Evolutionary conservation across 2,113 vertebrate genomes (phyloP).

Genomic region (Microcebus griseorufus): DNA sequence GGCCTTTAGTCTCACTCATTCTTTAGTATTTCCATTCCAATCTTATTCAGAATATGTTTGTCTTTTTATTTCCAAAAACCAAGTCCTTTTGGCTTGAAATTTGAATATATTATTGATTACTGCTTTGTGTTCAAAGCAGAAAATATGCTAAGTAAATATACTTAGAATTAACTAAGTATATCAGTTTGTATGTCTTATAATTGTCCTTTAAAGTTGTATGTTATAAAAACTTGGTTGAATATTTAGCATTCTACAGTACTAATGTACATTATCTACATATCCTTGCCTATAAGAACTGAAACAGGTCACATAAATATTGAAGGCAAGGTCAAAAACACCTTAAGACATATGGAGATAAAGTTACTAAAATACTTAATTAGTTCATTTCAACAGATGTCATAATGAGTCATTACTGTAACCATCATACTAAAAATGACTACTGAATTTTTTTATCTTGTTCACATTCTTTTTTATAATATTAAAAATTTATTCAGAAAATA

Average conservation of each 20-base stretch:
- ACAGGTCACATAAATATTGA: conserved; percentile 3
- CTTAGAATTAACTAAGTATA: not conserved
- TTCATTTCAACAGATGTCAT: conserved; percentile 71
- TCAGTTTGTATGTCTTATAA: not conserved
- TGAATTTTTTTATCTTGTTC: not conserved
- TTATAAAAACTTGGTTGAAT: not conserved
- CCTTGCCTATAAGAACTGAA: not conserved
- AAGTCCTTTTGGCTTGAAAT: not conserved
- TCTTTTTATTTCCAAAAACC: not conserved
- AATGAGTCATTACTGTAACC: conserved; percentile 61
- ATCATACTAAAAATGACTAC: not conserved
- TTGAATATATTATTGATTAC: not conserved
- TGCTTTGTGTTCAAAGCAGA: not conserved
- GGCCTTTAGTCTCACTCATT: not conserved
- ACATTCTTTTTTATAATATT: conserved; percentile 16
- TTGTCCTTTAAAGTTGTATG: not conserved
- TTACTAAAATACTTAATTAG: conserved; percentile 75
- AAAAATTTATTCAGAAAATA: conserved; percentile 35
- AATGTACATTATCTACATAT: not conserved
- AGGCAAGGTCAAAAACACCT: conserved; percentile 66
- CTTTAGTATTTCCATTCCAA: not conserved
- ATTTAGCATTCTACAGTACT: not conserved
- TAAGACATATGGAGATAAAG: conserved; percentile 62
- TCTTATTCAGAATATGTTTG: not conserved
- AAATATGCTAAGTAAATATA: not conserved